A percentile compares a stretch with the other conserved stretches of the same genome.
These are phyloP conservation scores for Cinara cedri DNA, from an alignment of 2,888 invertebrate genomes.

Conservation along the genomic window DNA sequence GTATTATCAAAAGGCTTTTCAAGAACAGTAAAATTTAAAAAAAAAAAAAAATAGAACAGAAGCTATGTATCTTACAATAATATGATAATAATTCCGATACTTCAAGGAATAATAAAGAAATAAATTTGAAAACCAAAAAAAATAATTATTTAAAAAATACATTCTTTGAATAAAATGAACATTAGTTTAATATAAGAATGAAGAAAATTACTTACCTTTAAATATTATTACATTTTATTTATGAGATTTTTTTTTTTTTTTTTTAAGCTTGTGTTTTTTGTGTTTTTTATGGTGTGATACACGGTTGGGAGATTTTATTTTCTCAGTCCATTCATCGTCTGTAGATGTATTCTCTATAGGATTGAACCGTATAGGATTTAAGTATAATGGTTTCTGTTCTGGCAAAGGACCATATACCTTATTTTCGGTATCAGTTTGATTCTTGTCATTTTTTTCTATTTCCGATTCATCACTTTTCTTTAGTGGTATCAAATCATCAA, in stretches of 20 bases:
- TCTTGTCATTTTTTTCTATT: conserved; percentile 48
- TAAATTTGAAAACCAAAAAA: too few species aligned
- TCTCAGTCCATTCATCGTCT: conserved; percentile 56
- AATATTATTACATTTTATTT: conserved; percentile 61
- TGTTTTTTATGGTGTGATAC: conserved; percentile 57
- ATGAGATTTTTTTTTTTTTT: conserved; percentile 58
- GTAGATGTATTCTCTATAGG: not conserved
- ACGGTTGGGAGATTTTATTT: conserved; percentile 8
- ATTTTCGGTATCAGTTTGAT: conserved; percentile 47
- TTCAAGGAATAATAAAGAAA: too few species aligned
- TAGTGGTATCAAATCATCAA: conserved; percentile 66
- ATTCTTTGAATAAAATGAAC: too few species aligned
- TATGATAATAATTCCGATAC: too few species aligned
- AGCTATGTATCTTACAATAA: too few species aligned
- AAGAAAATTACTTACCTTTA: too few species aligned
- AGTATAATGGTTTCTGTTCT: not conserved
- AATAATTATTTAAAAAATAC: too few species aligned
- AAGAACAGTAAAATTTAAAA: too few species aligned
- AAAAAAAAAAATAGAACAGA: too few species aligned
- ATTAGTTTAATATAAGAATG: too few species aligned
- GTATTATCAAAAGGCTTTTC: too few species aligned
- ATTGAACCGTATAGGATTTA: conserved; percentile 9
- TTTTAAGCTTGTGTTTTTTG: conserved; percentile 58
- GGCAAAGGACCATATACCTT: conserved; percentile 46
- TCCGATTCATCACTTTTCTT: conserved; percentile 34